Evolutionary conservation across 2,113 vertebrate genomes (phyloP), one percentile per base, ranked within the genome.

Genomic region (Ceuthmochares aereus): DNA sequence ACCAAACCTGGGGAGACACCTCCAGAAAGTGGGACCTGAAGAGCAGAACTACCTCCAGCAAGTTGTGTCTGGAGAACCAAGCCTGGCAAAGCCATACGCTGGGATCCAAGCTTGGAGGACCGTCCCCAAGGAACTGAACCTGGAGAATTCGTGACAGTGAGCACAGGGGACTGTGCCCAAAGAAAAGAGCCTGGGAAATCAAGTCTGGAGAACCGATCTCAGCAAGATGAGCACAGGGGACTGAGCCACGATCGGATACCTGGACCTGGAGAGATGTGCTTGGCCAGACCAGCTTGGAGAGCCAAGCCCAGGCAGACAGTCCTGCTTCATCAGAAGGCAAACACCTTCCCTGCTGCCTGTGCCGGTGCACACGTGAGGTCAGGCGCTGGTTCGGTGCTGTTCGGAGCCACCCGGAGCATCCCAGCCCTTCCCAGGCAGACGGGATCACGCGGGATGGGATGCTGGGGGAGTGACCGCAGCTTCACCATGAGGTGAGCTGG

Each of bases 331-430:
- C 52, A 70, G 7, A 12, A 75, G 52, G 14, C 0, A 7, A 76
- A 49, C 9, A 22, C 40, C 7, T 29, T 32, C 83, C 70, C 42
- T 40, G 51, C 69, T 58, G 45, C 19, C 37, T 2, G 0, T 34
- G 37, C 43, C 56, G 73, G 3, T 7, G 23, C n/a, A 11, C 27
- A 1, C 0, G 34, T 0, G 0, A 3, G 29, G 64, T 11, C 4
- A 1, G 27, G 9, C 5, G 43, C 32, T 22, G 8, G 47, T 68
- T 40, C 1, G 0, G 34, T 3, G 2, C 27, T 27, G 15, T 36
- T 37, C 85, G 64, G 68, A 68, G 7, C 47, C 68, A 26, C 7
- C 1, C 0, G 56, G 19, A 66, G 12, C 56, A n/a, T 11, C 45
- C 72, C 74, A 73, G 54, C 12, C 42, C 30, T 76, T 17, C 7